Evolutionary conservation across 2,888 invertebrate genomes (phyloP).

Genomic region (Eugnorisma glareosa): DNA sequence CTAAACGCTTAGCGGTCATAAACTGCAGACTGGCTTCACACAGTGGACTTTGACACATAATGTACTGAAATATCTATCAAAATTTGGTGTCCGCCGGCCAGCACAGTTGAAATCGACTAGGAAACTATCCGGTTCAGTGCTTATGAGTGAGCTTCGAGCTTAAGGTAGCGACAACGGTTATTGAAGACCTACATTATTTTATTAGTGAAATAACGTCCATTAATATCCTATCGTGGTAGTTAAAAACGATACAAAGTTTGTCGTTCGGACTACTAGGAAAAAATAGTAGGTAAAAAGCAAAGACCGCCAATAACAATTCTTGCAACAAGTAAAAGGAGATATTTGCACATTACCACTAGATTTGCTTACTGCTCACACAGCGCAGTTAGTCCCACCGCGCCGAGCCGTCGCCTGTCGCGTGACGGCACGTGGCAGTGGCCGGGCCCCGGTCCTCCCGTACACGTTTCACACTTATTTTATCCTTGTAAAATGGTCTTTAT

Average conservation of each 20-base stretch:
- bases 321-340: background rate
- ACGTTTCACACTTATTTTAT: background rate
- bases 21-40: background rate
- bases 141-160: background rate
- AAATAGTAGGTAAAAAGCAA: background rate
- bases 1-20: background rate
- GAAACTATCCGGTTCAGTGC: background rate
- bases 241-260: background rate
- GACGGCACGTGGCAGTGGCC: slow-evolving; percentile 28
- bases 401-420: slow-evolving; percentile 11
- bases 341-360: slow-evolving; percentile 25
- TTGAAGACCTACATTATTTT: background rate
- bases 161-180: background rate
- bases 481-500: background rate
- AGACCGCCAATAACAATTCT: background rate
- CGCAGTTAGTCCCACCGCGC: slow-evolving; percentile 9
- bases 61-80: background rate
- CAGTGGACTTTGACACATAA: background rate
- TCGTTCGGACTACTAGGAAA: background rate
- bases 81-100: background rate
- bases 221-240: background rate
- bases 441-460: background rate
- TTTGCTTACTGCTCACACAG: slow-evolving; percentile 12
- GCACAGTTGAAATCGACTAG: background rate
- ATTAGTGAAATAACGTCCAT: background rate